Evolutionary conservation across 2,113 vertebrate genomes (phyloP).

Genomic region (Ailuropoda melanoleuca): DNA sequence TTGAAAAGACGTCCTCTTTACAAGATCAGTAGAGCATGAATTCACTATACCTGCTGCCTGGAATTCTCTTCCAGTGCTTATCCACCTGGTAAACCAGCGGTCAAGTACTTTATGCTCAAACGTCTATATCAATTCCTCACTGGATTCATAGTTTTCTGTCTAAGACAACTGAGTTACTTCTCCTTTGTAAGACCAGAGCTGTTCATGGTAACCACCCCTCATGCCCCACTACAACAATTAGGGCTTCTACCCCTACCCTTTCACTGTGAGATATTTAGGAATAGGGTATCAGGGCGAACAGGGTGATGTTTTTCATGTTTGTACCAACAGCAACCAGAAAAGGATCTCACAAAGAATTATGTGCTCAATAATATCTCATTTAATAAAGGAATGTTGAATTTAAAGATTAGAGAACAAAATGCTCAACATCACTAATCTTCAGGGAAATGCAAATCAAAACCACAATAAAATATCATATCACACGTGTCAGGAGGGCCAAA

Average conservation of each 20-base stretch:
- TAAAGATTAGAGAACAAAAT: background rate
- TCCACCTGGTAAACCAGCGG: background rate
- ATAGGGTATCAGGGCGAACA: background rate
- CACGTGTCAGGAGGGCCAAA: background rate
- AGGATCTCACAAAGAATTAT: background rate
- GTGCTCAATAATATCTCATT: background rate
- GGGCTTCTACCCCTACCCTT: background rate
- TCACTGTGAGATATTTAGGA: background rate
- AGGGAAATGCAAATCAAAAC: background rate
- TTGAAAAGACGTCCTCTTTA: background rate
- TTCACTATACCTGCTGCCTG: background rate
- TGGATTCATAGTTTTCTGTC: background rate
- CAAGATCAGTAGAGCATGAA: background rate
- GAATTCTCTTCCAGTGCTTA: background rate
- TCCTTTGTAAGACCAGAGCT: background rate
- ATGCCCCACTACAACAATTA: background rate
- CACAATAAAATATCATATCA: background rate
- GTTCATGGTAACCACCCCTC: background rate
- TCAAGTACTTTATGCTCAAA: background rate
- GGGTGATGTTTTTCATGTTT: background rate
- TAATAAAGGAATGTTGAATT: background rate
- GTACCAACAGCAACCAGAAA: background rate
- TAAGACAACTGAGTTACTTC: background rate
- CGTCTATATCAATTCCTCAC: background rate
- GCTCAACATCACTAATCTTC: background rate